Percentiles rank a stretch among this genome's conserved stretches.
phyloP scores from a whole-genome alignment of 2,888 invertebrate genomes.

The Allophyes oxyacanthae region DNA sequence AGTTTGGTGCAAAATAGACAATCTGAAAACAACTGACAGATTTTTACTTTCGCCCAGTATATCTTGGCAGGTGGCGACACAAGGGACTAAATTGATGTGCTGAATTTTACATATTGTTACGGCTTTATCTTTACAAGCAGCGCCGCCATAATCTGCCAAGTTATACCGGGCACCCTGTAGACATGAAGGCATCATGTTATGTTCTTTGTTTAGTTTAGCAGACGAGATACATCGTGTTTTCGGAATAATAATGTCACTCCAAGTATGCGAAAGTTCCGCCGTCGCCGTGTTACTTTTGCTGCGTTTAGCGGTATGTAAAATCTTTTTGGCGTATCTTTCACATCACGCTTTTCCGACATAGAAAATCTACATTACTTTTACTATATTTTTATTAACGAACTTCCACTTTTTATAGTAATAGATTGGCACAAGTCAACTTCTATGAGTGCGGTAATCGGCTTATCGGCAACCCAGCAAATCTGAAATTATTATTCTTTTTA shows the following conservation, averaged over 20 bases:
- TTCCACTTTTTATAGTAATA: no score
- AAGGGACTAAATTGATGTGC: no score
- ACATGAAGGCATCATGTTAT: constrained; percentile 14
- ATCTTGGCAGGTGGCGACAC: no score
- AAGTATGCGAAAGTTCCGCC: constrained; percentile 83
- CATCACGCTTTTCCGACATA: background rate
- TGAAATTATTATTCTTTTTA: no score
- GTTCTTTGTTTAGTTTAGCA: constrained; percentile 71
- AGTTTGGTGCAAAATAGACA: constrained; percentile 20
- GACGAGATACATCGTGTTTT: constrained; percentile 81
- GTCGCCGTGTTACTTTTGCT: constrained; percentile 82
- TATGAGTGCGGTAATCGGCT: no score
- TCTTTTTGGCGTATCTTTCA: constrained; percentile 30
- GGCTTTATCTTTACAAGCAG: no score
- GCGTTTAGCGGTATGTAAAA: constrained; percentile 78
- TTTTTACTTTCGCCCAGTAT: constrained; percentile 5
- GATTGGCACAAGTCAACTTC: no score
- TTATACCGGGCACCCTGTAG: background rate
- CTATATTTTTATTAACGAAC: no score
- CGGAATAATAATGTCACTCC: constrained; percentile 84
- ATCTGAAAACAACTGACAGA: constrained; percentile 9
- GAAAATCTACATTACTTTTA: no score
- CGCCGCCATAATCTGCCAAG: no score
- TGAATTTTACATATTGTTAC: no score
- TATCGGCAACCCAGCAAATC: no score